These are phyloP conservation scores for Candoia aspera DNA, from an alignment of 2,113 vertebrate species.

Conservation along the genomic window DNA sequence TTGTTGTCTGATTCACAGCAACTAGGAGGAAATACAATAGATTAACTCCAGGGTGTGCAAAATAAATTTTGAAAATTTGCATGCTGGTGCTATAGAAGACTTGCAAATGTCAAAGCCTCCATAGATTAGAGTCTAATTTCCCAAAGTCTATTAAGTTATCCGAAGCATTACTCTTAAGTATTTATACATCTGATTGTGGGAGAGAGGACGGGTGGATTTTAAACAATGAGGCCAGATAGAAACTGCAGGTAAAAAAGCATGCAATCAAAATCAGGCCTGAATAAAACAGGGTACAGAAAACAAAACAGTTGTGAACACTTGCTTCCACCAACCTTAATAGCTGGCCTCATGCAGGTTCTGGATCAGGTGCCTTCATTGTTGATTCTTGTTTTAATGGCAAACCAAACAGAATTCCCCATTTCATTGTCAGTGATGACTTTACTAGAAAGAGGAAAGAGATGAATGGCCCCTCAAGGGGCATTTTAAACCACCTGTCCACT, in stretches of 20 bases:
- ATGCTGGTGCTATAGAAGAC: background rate
- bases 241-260: background rate
- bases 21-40: no score
- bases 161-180: background rate
- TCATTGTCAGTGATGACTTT: conserved; percentile 53
- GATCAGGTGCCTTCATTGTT: conserved; percentile 47
- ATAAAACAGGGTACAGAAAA: conserved; percentile 50
- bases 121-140: background rate
- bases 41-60: no score
- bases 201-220: background rate
- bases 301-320: conserved; percentile 55
- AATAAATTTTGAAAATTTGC: no score
- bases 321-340: conserved; percentile 42
- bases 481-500: conserved; percentile 18
- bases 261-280: conserved; percentile 46
- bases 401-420: conserved; percentile 63
- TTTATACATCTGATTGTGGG: background rate
- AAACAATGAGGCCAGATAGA: background rate
- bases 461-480: conserved; percentile 18
- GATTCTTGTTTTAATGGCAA: conserved; percentile 6
- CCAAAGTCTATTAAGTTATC: background rate
- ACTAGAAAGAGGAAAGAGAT: conserved; percentile 46
- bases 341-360: conserved; percentile 49
- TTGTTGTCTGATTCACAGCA: no score
- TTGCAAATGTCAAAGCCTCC: background rate